Conservation (phyloP, 2,797 vertebrate genomes). For the Choloepus didactylus region DNA sequence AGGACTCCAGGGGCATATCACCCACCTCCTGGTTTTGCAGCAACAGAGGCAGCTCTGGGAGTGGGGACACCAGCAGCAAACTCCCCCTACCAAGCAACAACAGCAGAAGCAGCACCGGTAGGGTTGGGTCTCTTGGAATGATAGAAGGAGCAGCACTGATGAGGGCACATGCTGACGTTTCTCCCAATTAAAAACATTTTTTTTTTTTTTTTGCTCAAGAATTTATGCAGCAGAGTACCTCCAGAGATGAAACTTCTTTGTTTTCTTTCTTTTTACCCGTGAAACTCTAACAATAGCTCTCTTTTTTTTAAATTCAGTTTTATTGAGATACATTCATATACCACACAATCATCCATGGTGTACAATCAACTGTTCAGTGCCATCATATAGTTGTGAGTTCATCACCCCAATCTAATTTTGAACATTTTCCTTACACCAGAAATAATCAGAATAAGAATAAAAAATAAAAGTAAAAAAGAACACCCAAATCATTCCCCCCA, state of each 20-base stretch:
- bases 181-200: not conserved
- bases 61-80: not conserved
- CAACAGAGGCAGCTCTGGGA: not conserved
- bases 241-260: not conserved
- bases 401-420: no score
- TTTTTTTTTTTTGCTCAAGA: not conserved
- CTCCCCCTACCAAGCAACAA: no score
- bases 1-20: not conserved
- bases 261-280: constrained; percentile 20
- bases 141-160: not conserved
- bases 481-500: no score
- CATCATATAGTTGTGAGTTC: no score
- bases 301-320: no score
- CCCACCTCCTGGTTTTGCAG: not conserved
- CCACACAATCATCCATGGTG: no score
- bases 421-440: no score
- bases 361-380: no score
- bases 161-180: not conserved
- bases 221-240: not conserved
- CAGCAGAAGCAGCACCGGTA: not conserved
- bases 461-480: no score
- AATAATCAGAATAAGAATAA: no score
- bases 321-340: no score
- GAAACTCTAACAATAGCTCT: not conserved
- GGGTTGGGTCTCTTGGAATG: not conserved